These are phyloP conservation scores for Pharmacophagus antenor DNA, from an alignment of 2,888 invertebrate genomes.

Conservation along the genomic window DNA sequence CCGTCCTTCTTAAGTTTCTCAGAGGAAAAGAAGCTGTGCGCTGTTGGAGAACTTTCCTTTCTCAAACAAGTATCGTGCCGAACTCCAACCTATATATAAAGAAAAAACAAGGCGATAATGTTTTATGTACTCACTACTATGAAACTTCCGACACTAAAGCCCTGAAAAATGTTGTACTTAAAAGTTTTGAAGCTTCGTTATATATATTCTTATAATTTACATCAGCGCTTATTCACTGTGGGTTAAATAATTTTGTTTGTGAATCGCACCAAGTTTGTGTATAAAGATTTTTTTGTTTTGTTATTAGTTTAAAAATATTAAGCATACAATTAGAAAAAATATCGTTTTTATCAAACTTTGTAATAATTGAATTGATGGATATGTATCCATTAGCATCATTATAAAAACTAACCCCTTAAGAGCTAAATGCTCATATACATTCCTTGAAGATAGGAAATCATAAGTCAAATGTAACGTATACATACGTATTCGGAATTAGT, in stretches of 20 bases:
- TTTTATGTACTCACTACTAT: conserved; percentile 5
- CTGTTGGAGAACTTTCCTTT: conserved; percentile 13
- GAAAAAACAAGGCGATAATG: conserved; percentile 12
- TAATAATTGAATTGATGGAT: no score
- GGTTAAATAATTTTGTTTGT: background rate
- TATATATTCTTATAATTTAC: background rate
- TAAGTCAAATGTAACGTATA: no score
- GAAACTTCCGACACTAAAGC: conserved; percentile 4
- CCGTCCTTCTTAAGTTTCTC: conserved; percentile 10
- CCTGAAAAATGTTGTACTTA: conserved; percentile 10
- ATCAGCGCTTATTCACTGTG: no score
- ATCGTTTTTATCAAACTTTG: no score
- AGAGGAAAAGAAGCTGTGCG: background rate
- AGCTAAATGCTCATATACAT: no score
- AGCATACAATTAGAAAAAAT: no score
- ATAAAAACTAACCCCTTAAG: no score
- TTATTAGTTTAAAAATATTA: no score
- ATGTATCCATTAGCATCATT: no score
- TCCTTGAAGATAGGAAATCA: no score
- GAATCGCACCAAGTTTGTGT: no score
- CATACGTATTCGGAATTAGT: background rate
- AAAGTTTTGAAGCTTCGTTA: conserved; percentile 8
- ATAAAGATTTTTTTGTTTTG: no score
- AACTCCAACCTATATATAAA: conserved; percentile 5
- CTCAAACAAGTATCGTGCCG: conserved; percentile 14